Evolutionary conservation across 2,888 invertebrate genomes (phyloP).

Genomic region (Oscheius onirici): DNA sequence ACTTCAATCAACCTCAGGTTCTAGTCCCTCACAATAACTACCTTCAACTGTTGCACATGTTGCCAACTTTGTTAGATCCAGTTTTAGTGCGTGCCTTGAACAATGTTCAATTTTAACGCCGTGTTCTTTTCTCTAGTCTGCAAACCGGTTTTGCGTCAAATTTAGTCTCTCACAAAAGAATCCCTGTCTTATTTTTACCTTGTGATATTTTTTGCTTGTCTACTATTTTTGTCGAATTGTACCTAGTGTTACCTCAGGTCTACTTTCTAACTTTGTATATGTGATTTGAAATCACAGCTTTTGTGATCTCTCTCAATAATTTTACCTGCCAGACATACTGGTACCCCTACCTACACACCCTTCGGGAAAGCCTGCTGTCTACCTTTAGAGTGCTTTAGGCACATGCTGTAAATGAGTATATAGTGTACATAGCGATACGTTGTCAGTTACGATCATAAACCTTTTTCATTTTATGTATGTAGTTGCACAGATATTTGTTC

Average conservation of each 20-base stretch:
- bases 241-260: background rate
- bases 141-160: slow-evolving; percentile 19
- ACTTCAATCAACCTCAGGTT: background rate
- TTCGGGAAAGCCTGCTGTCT: too few relatives aligned
- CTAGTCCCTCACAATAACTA: slow-evolving; percentile 2
- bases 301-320: slow-evolving; percentile 1
- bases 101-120: background rate
- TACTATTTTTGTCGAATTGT: background rate
- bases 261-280: background rate
- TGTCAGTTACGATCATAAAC: background rate
- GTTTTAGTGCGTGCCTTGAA: background rate
- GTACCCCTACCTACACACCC: background rate
- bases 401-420: background rate
- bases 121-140: slow-evolving; percentile 5
- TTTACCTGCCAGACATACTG: slow-evolving; percentile 17
- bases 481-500: slow-evolving; percentile 19
- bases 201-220: background rate
- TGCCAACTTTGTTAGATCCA: background rate
- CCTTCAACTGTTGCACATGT: background rate
- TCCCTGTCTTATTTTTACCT: background rate
- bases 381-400: slow-evolving; percentile 19
- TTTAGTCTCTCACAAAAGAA: background rate
- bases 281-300: too few relatives aligned
- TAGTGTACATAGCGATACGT: slow-evolving; percentile 6
- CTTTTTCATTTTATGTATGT: background rate